These are phyloP conservation scores for Polydrusus cervinus DNA, from an alignment of 2,888 invertebrate species.

Conservation along the genomic window DNA sequence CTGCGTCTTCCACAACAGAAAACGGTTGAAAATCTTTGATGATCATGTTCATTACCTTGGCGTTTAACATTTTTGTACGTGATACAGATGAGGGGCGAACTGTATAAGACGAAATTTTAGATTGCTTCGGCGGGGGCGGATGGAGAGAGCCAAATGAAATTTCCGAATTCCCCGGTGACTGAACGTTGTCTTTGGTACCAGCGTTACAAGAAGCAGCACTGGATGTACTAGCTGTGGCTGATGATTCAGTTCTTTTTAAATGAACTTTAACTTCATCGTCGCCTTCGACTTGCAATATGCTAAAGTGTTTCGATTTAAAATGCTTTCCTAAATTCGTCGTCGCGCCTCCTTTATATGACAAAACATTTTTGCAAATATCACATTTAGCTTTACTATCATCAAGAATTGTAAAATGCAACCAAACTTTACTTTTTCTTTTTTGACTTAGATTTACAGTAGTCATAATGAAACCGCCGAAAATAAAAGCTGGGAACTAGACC, in stretches of 20 bases:
- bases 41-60: conserved; percentile 43
- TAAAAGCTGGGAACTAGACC: no score
- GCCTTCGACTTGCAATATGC: no score
- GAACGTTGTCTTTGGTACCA: no score
- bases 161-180: no score
- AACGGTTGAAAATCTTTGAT: conserved; percentile 57
- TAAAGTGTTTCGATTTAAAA: neutral
- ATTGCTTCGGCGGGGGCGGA: no score
- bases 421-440: no score
- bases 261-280: neutral
- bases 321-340: neutral
- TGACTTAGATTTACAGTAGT: no score
- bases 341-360: neutral
- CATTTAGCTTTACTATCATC: neutral
- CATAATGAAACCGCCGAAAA: no score
- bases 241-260: neutral
- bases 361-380: neutral
- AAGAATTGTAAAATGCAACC: no score
- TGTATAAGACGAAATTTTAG: no score
- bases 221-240: neutral
- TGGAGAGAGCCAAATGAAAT: no score
- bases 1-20: conserved; percentile 55
- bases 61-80: no score
- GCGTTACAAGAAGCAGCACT: neutral
- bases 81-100: neutral